Evolutionary conservation across 2,888 invertebrate species (phyloP), one percentile per base, ranked within the genome.

Genomic region (Alentia gelatinosa): DNA sequence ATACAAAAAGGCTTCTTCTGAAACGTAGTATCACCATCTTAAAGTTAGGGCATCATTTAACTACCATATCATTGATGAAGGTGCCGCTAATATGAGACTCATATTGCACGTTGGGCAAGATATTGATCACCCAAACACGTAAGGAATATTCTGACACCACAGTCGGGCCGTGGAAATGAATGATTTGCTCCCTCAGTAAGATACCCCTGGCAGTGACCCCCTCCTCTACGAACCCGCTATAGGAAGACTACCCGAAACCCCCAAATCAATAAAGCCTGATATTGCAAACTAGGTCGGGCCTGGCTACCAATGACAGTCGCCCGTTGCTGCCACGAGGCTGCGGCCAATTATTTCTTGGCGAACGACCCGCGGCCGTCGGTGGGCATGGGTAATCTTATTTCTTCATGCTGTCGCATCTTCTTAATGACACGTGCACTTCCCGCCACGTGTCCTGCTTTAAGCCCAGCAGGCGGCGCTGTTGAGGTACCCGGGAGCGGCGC

Each of bases 381-480:
- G 39, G 39, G 40, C 19, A 19, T 12, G 39, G 39, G 83, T 83
- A 83, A 83, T 83, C 83, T 83, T 83, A 83, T 83, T 83, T 83
- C 83, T 83, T 83, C 83, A 83, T 83, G 83, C 83, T 83, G 83
- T 83, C 83, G 83, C 83, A 83, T 83, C 68, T 4, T 68, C 68
- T 68, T 68, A 68, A 68, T 68, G 68, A 68, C 68, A 68, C 33
- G 68, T 68, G 26, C 33, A 30, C 30, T 12, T 47, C 68, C 4
- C 68, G 26, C 68, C 68, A 56, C 68, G 68, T 68, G 68, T 26
- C 30, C 33, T 3, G 68, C 30, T 68, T 30, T 30, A 30, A 26
- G 68, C 12, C 68, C 30, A 30, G 1, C 68, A 68, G 12, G 68
- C 23, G 5, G 68, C 26, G 30, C 68, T 15, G 30, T n/a, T 56